Conservation (phyloP, 2,113 vertebrate species). For the Taxidea taxus region DNA sequence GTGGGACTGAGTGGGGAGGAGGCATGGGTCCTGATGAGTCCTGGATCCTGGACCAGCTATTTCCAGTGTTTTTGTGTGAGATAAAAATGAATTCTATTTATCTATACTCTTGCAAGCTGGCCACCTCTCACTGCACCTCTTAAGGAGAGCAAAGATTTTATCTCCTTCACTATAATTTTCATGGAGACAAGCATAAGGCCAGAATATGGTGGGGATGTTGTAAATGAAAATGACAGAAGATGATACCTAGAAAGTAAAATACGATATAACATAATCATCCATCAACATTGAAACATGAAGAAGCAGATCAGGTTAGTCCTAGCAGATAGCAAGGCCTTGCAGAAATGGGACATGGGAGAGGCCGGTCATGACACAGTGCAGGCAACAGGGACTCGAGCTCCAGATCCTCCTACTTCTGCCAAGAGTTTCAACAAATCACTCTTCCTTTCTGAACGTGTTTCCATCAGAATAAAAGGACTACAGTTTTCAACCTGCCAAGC, state of each 20-base stretch:
- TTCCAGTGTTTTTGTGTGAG: not conserved
- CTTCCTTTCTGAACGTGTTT: not conserved
- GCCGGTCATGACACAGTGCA: rapidly evolving
- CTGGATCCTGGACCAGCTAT: not conserved
- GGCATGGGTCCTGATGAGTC: not conserved
- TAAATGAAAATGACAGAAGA: not conserved
- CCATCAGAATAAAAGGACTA: not conserved
- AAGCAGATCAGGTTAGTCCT: not conserved
- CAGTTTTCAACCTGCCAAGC: not conserved
- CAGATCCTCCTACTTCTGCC: too few relatives aligned
- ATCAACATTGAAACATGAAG: not conserved
- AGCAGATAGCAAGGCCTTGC: not conserved
- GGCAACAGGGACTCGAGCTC: rapidly evolving
- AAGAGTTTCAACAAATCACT: too few relatives aligned
- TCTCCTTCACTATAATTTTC: not conserved
- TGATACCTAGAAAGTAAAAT: not conserved
- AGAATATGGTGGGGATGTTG: not conserved
- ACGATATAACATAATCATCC: not conserved
- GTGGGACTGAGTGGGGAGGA: too few relatives aligned
- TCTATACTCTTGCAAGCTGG: not conserved
- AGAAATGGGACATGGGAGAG: not conserved
- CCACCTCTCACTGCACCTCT: not conserved
- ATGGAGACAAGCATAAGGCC: not conserved
- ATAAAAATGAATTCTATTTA: not conserved
- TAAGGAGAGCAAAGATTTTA: not conserved